Evolutionary conservation across 2,113 vertebrate species (phyloP).

Genomic region (Lagopus leucura): DNA sequence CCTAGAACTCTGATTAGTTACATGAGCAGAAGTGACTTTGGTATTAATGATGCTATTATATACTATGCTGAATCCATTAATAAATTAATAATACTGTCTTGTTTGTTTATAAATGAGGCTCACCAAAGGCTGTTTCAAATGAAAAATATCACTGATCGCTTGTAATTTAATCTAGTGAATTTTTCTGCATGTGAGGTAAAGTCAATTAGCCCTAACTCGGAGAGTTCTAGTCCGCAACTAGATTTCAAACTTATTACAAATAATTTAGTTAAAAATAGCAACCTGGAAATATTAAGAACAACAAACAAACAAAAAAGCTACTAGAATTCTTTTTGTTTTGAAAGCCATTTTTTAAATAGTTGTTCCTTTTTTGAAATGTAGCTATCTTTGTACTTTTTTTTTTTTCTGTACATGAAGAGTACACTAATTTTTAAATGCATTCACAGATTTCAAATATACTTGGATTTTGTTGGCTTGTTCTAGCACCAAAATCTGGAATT

Average conservation of each 20-base stretch:
- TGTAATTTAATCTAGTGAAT: conserved; percentile 76
- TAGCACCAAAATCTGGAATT: conserved; percentile 53
- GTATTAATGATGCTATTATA: conserved; percentile 74
- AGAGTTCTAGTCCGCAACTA: conserved; percentile 57
- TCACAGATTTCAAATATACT: conserved; percentile 3
- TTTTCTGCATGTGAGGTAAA: conserved; percentile 69
- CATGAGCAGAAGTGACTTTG: conserved; percentile 70
- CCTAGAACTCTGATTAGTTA: conserved; percentile 69
- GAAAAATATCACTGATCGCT: conserved; percentile 68
- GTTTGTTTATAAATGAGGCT: conserved; percentile 71
- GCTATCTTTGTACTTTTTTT: background rate
- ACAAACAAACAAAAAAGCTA: background rate
- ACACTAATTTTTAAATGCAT: background rate
- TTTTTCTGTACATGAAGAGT: background rate
- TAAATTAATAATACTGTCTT: conserved; percentile 75
- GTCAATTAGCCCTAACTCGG: conserved; percentile 69
- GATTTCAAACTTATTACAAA: conserved; percentile 56
- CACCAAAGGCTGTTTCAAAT: conserved; percentile 68
- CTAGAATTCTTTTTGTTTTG: background rate
- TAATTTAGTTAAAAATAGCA: conserved; percentile 57
- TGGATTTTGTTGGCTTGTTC: conserved; percentile 14
- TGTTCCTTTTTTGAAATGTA: background rate
- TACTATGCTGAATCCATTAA: conserved; percentile 72
- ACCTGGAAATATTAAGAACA: conserved; percentile 24
- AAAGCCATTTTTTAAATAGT: background rate